Evolutionary conservation across 2,113 vertebrate species (phyloP).

Genomic region (Silurus asotus): DNA sequence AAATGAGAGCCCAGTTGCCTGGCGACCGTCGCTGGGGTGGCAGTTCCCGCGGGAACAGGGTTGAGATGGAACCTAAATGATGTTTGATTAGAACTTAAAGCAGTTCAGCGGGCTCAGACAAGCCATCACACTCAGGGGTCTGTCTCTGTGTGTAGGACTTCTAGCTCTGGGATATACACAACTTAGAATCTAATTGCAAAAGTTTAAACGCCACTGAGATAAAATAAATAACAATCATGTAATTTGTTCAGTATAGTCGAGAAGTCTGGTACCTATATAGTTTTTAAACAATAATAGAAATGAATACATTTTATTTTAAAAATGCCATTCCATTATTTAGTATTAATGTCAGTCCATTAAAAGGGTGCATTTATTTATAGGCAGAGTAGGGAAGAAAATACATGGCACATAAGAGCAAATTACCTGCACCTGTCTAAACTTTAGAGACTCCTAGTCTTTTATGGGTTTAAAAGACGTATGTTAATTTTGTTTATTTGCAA

Average conservation of each 20-base stretch:
- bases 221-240: background rate
- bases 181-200: background rate
- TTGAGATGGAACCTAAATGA: slow-evolving; percentile 94
- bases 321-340: background rate
- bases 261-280: background rate
- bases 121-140: slow-evolving; percentile 69
- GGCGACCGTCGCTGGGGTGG: slow-evolving; percentile 91
- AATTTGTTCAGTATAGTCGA: background rate
- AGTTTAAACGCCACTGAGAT: background rate
- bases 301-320: background rate
- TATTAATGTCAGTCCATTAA: background rate
- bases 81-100: slow-evolving; percentile 98
- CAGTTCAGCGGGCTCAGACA: slow-evolving; percentile 89
- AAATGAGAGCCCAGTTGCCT: slow-evolving; percentile 98
- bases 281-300: background rate
- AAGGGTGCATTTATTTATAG: background rate
- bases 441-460: too few relatives aligned
- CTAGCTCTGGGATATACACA: background rate
- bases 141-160: background rate
- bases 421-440: too few relatives aligned
- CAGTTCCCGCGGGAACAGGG: slow-evolving; percentile 82
- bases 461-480: too few relatives aligned
- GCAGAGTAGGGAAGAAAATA: background rate
- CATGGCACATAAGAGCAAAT: background rate
- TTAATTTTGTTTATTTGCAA: too few relatives aligned